Conservation (phyloP, 1,140 invertebrate genomes). For the Temnothorax longispinosus region DNA sequence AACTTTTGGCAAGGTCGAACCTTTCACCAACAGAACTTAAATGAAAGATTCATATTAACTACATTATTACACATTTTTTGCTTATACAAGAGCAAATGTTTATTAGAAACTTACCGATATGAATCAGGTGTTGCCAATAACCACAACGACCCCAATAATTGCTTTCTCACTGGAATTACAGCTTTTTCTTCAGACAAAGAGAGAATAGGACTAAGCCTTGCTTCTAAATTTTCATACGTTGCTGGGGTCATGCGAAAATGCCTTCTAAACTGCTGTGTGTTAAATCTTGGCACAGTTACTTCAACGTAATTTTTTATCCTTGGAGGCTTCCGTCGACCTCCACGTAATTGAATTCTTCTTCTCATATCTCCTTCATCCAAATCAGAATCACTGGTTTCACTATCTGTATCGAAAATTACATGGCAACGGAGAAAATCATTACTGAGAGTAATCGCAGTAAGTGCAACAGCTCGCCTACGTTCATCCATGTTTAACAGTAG, state of each 20-base stretch:
- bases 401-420: slow-evolving; percentile 8
- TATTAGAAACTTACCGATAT: slow-evolving; percentile 8
- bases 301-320: slow-evolving; percentile 1
- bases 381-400: slow-evolving; percentile 13
- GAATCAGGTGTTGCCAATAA: slow-evolving; percentile 8
- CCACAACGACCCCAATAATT: slow-evolving; percentile 6
- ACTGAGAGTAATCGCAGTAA: slow-evolving; percentile 12
- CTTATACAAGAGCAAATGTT: not conserved
- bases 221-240: not conserved
- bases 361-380: not conserved
- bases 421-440: not conserved
- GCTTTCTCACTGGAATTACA: slow-evolving; percentile 9
- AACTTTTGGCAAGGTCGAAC: slow-evolving; percentile 9
- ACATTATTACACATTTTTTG: not conserved
- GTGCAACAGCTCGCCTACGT: not conserved
- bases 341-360: not conserved
- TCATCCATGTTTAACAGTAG: not conserved
- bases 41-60: too few species aligned
- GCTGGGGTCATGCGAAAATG: not conserved
- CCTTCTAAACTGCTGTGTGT: not conserved
- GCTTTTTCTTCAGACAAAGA: not conserved
- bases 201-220: not conserved
- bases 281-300: not conserved
- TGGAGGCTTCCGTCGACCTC: not conserved
- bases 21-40: not conserved